Conservation (phyloP, 2,888 invertebrate genomes). For the Dorcus hopei region DNA sequence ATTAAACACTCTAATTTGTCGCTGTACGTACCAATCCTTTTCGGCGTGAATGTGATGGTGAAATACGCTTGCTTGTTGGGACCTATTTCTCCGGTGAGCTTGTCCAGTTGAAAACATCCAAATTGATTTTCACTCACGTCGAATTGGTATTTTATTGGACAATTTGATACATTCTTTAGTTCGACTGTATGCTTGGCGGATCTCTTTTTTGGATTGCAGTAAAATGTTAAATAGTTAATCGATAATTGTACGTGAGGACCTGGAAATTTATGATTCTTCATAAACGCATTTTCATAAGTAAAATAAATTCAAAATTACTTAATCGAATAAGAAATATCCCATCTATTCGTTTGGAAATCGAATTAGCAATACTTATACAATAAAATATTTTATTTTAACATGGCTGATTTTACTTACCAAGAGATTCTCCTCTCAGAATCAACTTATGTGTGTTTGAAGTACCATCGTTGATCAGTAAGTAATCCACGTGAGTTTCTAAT, state of each 20-base stretch:
- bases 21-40: slow-evolving; percentile 35
- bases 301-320: too few species aligned
- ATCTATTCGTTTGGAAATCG: too few species aligned
- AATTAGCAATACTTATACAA: too few species aligned
- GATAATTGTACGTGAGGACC: slow-evolving; percentile 24
- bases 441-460: slow-evolving; percentile 25
- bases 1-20: slow-evolving; percentile 42
- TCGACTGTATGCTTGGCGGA: slow-evolving; percentile 35
- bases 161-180: slow-evolving; percentile 40
- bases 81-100: slow-evolving; percentile 36
- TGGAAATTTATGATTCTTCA: slow-evolving; percentile 5
- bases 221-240: slow-evolving; percentile 20
- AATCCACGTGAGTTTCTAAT: slow-evolving; percentile 38
- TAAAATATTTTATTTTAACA: too few species aligned
- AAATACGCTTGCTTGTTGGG: slow-evolving; percentile 36
- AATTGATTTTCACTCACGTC: slow-evolving; percentile 29
- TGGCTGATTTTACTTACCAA: slow-evolving; percentile 32
- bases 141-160: slow-evolving; percentile 41
- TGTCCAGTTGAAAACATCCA: slow-evolving; percentile 40
- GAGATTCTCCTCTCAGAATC: slow-evolving; percentile 34
- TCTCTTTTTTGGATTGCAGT: slow-evolving; percentile 11
- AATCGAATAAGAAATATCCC: too few species aligned
- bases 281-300: too few species aligned
- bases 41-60: slow-evolving; percentile 39
- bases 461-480: slow-evolving; percentile 27